Base-by-base conservation (phyloP, 23 tunicate genomes). In the Styela clava region DNA sequence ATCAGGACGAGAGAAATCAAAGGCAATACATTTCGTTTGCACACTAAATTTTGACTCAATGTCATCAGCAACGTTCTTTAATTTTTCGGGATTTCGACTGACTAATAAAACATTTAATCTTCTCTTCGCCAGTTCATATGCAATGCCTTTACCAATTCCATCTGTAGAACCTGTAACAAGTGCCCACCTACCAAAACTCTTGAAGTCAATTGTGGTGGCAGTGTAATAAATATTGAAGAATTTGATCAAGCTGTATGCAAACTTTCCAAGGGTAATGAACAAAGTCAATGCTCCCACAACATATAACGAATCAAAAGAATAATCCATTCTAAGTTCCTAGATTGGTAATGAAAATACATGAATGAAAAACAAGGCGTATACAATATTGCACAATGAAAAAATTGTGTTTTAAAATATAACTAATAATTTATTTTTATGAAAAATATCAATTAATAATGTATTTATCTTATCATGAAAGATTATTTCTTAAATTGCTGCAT, bases 131-230 rank as follows among this genome's bases (percentile, higher is more conserved):
- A 92, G 82, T 21, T 87, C 74, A 23, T 83, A 34, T 20, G 86
- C 91, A 68, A 83, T 88, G n/a, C 88, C 88, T 61, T 83, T 86
- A 2, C 97, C 97, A 63, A 92, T 92, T 5, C 97, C 97, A 84
- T 92, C 97, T 0, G 97, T 92, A 62, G 88, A 83, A 0, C 97
- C 97, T 34, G 97, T 92, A 2, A 92, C 88, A 0, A 92, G 85
- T n/a, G 97, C 87, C 97, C 97, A 92, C 2, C 27, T 64, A 18
- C 97, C 97, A 74, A 69, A 83, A 12, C 79, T 87, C 24, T 68
- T 79, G 29, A 87, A 83, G 63, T 92, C 56, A 21, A 91, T 74
- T 9, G 1, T 44, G 18, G 81, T 1, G 18, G 0, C 19, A 21
- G 81, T 76, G 64, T 37, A 52, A 44, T 76, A 52, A 22, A 76